These are phyloP conservation scores for Sphaerophoria taeniata DNA, from an alignment of 2,888 invertebrate species.

Conservation along the genomic window DNA sequence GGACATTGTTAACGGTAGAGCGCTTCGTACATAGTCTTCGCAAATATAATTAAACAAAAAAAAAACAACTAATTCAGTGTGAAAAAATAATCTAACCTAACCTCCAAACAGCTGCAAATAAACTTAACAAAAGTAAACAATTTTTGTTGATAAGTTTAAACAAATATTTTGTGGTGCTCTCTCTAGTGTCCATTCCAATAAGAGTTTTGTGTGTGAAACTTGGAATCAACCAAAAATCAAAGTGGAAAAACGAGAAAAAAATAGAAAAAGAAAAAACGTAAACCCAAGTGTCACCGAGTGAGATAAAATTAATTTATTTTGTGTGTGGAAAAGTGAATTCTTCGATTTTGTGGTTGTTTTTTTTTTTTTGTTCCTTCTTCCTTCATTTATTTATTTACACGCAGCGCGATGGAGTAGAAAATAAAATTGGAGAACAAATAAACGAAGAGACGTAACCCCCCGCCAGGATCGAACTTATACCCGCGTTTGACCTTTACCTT, in stretches of 20 bases:
- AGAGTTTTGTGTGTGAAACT: slow-evolving; percentile 17
- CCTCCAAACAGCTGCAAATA: slow-evolving; percentile 24
- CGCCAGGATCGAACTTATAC: slow-evolving; percentile 57
- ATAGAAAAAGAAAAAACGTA: slow-evolving; percentile 2
- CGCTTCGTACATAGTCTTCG: slow-evolving; percentile 66
- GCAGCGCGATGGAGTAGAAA: slow-evolving; percentile 31
- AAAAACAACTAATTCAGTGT: slow-evolving; percentile 36
- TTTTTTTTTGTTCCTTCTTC: slow-evolving; percentile 6
- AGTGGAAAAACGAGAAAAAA: slow-evolving; percentile 1
- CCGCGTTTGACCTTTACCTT: slow-evolving; percentile 66
- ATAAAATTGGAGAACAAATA: slow-evolving; percentile 15
- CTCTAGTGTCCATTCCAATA: slow-evolving; percentile 9
- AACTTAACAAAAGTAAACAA: slow-evolving; percentile 47
- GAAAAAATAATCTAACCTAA: slow-evolving; percentile 59
- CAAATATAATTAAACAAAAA: slow-evolving; percentile 23
- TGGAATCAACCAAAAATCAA: not conserved
- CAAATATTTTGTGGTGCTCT: slow-evolving; percentile 22
- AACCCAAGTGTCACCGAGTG: slow-evolving; percentile 29
- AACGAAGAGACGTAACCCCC: slow-evolving; percentile 35
- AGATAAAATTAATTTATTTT: slow-evolving; percentile 11
- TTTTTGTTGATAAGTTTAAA: slow-evolving; percentile 59
- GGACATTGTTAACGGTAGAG: slow-evolving; percentile 71
- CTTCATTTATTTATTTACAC: slow-evolving; percentile 54
- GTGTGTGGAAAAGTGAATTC: slow-evolving; percentile 64
- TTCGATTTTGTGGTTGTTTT: slow-evolving; percentile 6